Evolutionary conservation across 2,888 invertebrate genomes (phyloP).

Genomic region (Coleophora flavipennella): DNA sequence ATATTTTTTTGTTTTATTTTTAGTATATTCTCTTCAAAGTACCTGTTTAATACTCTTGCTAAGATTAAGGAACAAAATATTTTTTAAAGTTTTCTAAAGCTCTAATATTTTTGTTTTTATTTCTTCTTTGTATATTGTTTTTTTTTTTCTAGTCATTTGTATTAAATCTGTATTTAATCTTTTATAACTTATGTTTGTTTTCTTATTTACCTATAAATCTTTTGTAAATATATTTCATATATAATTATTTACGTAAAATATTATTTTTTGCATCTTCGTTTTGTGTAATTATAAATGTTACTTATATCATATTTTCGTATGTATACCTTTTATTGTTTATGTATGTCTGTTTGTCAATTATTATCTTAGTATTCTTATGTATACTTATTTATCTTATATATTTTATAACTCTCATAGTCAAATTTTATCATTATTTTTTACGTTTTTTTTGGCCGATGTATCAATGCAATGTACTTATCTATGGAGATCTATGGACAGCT

Average conservation of each 20-base stretch:
- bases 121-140: conserved; percentile 22
- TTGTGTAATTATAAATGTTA: conserved; percentile 12
- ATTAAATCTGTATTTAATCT: conserved; percentile 14
- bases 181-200: conserved; percentile 15
- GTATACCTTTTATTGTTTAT: conserved; percentile 17
- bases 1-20: conserved; percentile 13
- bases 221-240: conserved; percentile 66
- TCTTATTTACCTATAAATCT: conserved; percentile 28
- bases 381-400: conserved; percentile 4
- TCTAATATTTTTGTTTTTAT: conserved; percentile 38
- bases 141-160: conserved; percentile 30
- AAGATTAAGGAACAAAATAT: conserved; percentile 40
- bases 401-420: conserved; percentile 6
- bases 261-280: conserved; percentile 55
- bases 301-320: no score
- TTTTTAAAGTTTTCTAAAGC: conserved; percentile 33
- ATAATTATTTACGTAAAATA: conserved; percentile 50
- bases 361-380: conserved; percentile 9
- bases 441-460: conserved; percentile 26
- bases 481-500: conserved; percentile 18
- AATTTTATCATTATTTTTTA: conserved; percentile 11
- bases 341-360: conserved; percentile 12
- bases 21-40: conserved; percentile 29
- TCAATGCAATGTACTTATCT: conserved; percentile 28
- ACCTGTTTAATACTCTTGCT: conserved; percentile 42